Evolutionary conservation across 2,888 invertebrate genomes (phyloP).

Genomic region (Trachelus tabidus): DNA sequence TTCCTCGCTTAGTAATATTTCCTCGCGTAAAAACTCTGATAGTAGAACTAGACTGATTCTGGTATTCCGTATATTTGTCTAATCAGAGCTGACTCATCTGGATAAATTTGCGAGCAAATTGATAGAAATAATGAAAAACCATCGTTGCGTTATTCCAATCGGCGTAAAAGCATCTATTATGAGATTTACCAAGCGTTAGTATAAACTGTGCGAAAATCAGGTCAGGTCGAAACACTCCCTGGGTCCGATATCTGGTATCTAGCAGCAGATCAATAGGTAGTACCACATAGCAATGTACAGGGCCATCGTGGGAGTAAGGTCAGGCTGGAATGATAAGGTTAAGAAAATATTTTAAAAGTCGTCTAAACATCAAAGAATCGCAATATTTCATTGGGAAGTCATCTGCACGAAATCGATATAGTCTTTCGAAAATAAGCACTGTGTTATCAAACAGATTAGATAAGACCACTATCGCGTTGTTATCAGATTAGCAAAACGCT

Average conservation of each 20-base stretch:
- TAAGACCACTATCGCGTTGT: background rate
- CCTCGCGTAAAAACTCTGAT: background rate
- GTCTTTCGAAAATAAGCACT: background rate
- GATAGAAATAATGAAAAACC: background rate
- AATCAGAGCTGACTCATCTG: background rate
- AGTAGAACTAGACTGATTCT: background rate
- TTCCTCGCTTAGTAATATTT: background rate
- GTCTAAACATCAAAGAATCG: background rate
- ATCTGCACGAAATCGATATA: background rate
- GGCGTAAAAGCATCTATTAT: background rate
- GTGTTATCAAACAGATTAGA: background rate
- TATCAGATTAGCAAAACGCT: background rate
- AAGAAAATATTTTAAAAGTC: background rate
- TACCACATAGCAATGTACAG: background rate
- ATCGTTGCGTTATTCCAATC: background rate
- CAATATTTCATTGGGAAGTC: background rate
- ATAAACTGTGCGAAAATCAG: constrained; percentile 16
- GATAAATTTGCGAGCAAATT: background rate
- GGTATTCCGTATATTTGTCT: background rate
- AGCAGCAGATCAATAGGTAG: constrained; percentile 15
- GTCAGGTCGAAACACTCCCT: constrained; percentile 23
- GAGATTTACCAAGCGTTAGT: background rate
- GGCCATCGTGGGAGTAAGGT: background rate
- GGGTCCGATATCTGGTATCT: constrained; percentile 12
- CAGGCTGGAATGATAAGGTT: background rate